A percentile compares a stretch with the other conserved stretches of the same genome.
These are phyloP conservation scores for Eremobia ochroleuca DNA, from an alignment of 2,888 invertebrate species.

Conservation along the genomic window DNA sequence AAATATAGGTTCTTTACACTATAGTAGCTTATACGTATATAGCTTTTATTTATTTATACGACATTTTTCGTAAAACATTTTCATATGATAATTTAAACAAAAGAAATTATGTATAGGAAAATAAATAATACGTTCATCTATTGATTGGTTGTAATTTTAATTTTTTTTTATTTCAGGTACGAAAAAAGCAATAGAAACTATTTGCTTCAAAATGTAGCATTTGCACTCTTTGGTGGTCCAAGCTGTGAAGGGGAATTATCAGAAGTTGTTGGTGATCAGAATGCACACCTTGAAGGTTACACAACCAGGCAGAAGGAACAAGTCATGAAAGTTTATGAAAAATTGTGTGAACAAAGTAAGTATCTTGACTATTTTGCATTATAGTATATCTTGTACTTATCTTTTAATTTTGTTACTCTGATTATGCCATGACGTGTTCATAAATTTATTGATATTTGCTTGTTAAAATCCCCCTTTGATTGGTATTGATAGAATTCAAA, in stretches of 20 bases:
- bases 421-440: background rate
- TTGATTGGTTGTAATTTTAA: background rate
- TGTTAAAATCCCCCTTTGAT: background rate
- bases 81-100: background rate
- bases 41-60: too few species aligned
- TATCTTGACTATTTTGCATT: constrained; percentile 65
- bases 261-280: constrained; percentile 66
- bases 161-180: constrained; percentile 84
- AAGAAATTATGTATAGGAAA: background rate
- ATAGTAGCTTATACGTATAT: too few species aligned
- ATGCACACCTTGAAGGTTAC: constrained; percentile 84
- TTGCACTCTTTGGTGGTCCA: constrained; percentile 90
- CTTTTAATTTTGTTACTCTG: background rate
- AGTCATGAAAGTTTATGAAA: constrained; percentile 85
- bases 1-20: constrained; percentile 8
- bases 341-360: constrained; percentile 87
- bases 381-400: background rate
- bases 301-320: constrained; percentile 83
- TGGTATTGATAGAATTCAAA: background rate
- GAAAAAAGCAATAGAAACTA: constrained; percentile 87
- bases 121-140: background rate
- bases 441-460: background rate
- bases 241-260: constrained; percentile 82
- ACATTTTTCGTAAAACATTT: background rate
- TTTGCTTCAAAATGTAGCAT: constrained; percentile 90